A percentile compares a stretch with the other conserved stretches of the same genome.
These are phyloP conservation scores for Nycteola revayana DNA, from an alignment of 2,888 invertebrate genomes.

Conservation along the genomic window DNA sequence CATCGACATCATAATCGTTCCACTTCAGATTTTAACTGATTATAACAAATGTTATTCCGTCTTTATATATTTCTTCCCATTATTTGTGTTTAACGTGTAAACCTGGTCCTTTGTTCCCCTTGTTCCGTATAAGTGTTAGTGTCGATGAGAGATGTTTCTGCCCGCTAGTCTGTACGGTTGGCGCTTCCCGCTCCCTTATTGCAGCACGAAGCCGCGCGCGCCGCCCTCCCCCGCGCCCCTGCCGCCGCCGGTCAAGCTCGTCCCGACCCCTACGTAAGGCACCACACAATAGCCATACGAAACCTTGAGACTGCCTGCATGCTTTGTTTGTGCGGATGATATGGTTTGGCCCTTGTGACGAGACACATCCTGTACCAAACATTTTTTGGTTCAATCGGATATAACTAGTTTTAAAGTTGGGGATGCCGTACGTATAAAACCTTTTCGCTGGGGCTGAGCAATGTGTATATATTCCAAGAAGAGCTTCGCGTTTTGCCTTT, in stretches of 20 bases:
- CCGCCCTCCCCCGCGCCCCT: constrained; percentile 90
- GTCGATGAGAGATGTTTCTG: constrained; percentile 82
- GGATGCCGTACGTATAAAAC: constrained; percentile 30
- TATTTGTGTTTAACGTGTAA: constrained; percentile 29
- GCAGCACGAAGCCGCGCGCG: constrained; percentile 93
- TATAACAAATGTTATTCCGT: constrained; percentile 5
- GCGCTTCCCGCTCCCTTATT: constrained; percentile 98
- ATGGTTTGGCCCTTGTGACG: constrained; percentile 52
- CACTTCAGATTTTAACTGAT: constrained; percentile 31
- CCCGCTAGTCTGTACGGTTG: constrained; percentile 95
- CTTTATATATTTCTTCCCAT: constrained; percentile 20
- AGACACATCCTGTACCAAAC: constrained; percentile 28
- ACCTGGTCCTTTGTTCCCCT: constrained; percentile 34
- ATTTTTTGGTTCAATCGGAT: constrained; percentile 23
- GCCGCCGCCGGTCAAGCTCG: constrained; percentile 90
- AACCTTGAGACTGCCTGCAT: constrained; percentile 65
- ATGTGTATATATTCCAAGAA: constrained; percentile 54
- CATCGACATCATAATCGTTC: constrained; percentile 56
- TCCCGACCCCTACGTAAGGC: constrained; percentile 86
- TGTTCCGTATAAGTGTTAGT: constrained; percentile 58
- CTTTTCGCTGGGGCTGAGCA: constrained; percentile 55
- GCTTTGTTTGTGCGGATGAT: constrained; percentile 73
- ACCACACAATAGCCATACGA: constrained; percentile 47
- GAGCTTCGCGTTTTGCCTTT: constrained; percentile 54
- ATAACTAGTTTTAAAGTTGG: constrained; percentile 17